Conservation (phyloP, 2,888 invertebrate species). For the Sphaerophoria taeniata region DNA sequence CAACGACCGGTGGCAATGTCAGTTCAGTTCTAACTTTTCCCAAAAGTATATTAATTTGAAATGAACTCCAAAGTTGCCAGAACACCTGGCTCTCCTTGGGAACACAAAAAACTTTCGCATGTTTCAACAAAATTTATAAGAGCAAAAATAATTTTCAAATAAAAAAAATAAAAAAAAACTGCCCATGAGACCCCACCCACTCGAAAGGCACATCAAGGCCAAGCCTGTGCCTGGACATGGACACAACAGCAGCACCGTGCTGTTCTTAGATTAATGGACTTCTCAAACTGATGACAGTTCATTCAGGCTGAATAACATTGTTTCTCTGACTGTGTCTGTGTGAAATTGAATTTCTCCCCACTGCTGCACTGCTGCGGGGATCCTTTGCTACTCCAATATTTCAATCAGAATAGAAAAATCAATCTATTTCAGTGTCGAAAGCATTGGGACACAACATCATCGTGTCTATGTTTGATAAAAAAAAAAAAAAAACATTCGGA, state of each 20-base stretch:
- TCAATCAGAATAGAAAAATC: constrained; percentile 68
- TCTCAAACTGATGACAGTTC: constrained; percentile 76
- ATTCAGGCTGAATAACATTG: constrained; percentile 76
- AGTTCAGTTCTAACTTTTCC: constrained; percentile 31
- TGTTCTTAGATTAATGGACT: constrained; percentile 75
- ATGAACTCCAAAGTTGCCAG: constrained; percentile 8
- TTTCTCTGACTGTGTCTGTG: constrained; percentile 73
- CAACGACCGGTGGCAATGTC: constrained; percentile 32
- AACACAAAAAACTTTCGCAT: constrained; percentile 38
- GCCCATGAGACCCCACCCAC: neutral
- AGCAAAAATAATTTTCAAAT: constrained; percentile 1
- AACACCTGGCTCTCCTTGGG: constrained; percentile 56
- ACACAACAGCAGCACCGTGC: neutral
- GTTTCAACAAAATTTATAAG: constrained; percentile 33
- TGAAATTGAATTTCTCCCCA: constrained; percentile 61
- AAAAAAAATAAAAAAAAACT: neutral
- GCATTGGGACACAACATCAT: constrained; percentile 29
- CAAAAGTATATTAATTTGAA: constrained; percentile 58
- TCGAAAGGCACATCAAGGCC: neutral
- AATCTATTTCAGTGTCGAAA: constrained; percentile 61
- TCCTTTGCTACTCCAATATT: constrained; percentile 30
- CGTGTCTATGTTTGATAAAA: constrained; percentile 1
- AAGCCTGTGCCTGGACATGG: neutral
- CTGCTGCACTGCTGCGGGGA: neutral
- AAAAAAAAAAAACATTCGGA: constrained; percentile 34